These are phyloP conservation scores for Porphyrio hochstetteri DNA, from an alignment of 2,113 vertebrate genomes.

Conservation along the genomic window DNA sequence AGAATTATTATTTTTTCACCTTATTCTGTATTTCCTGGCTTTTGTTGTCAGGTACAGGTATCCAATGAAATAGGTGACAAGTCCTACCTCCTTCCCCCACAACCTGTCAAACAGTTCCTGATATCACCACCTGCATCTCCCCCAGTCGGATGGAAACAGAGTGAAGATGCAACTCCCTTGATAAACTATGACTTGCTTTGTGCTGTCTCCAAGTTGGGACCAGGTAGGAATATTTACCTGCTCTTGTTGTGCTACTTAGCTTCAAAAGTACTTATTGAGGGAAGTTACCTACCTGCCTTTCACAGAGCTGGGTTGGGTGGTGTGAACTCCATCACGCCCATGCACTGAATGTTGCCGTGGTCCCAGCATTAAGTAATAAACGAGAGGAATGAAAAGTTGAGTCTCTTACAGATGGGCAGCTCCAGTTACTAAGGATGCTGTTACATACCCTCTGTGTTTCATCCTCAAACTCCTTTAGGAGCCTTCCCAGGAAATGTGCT, in stretches of 20 bases:
- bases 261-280: background rate
- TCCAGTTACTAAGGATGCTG: background rate
- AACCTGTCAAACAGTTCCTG: constrained; percentile 93
- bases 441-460: background rate
- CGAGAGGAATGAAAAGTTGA: background rate
- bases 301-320: background rate
- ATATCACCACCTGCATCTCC: constrained; percentile 96
- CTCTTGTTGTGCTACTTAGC: background rate
- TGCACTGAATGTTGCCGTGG: background rate
- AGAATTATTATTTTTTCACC: background rate
- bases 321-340: background rate
- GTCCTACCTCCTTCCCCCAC: constrained; percentile 90
- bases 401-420: background rate
- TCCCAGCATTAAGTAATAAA: background rate
- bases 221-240: constrained; percentile 77
- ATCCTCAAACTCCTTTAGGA: background rate
- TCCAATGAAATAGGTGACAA: constrained; percentile 87
- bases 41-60: constrained; percentile 81
- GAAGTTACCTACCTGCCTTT: background rate
- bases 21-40: background rate
- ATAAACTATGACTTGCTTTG: constrained; percentile 97
- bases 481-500: background rate
- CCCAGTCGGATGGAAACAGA: constrained; percentile 95
- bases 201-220: constrained; percentile 94
- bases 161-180: constrained; percentile 89